A percentile compares a stretch with the other conserved stretches of the same genome.
Evolutionary conservation across 2,113 vertebrate genomes (phyloP).

Genomic region (Hassar affinis): DNA sequence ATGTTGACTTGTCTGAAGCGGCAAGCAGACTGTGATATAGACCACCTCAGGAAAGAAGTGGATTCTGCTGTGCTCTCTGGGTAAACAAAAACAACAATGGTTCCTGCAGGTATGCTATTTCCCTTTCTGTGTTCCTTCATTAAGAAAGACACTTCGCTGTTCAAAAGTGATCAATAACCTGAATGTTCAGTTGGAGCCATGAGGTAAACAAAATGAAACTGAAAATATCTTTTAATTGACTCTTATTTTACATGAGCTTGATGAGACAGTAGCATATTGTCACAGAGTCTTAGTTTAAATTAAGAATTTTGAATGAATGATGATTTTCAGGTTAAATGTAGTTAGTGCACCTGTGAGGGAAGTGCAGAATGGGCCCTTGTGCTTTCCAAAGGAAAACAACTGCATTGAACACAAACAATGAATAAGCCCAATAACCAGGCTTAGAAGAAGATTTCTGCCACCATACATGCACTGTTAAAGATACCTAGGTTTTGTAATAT

Average conservation of each 20-base stretch:
- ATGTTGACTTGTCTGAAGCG: slow-evolving; percentile 24
- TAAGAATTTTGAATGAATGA: not conserved
- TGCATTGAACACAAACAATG: not conserved
- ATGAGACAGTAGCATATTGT: not conserved
- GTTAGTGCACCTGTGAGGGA: slow-evolving; percentile 3
- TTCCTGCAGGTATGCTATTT: slow-evolving; percentile 13
- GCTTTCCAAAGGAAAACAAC: slow-evolving; percentile 16
- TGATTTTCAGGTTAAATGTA: not conserved
- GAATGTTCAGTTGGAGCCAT: not conserved
- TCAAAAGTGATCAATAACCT: not conserved
- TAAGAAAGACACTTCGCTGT: not conserved
- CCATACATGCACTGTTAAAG: not conserved
- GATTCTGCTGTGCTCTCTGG: not conserved
- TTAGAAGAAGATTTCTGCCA: not conserved
- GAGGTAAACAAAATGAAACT: not conserved
- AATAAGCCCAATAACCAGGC: not conserved
- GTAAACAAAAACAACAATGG: slow-evolving; percentile 1
- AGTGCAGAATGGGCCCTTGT: not conserved
- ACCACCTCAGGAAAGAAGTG: not conserved
- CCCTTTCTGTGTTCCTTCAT: not conserved
- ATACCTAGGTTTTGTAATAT: not conserved
- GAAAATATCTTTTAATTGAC: not conserved
- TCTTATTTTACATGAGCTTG: not conserved
- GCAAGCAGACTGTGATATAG: not conserved
- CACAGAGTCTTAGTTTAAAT: not conserved